Evolutionary conservation across 2,888 invertebrate genomes (phyloP).

Genomic region (Amphiduros pacificus): DNA sequence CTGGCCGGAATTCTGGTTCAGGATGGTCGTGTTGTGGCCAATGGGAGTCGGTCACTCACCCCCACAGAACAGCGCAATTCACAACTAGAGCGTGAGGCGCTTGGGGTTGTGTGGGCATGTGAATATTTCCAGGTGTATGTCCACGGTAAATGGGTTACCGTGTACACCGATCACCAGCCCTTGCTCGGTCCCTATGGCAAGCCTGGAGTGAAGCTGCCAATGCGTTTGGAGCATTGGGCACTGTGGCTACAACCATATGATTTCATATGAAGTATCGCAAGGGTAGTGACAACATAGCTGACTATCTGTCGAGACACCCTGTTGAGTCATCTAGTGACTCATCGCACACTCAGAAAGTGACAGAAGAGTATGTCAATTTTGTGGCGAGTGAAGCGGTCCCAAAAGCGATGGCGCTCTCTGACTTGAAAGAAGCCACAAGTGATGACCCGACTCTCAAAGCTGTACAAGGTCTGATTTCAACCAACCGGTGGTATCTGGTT

Average conservation of each 20-base stretch:
- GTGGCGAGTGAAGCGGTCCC: background rate
- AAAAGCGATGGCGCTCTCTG: background rate
- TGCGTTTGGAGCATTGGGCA: conserved; percentile 35
- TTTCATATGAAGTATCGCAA: conserved; percentile 25
- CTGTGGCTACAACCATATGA: conserved; percentile 27
- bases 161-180: conserved; percentile 22
- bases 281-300: conserved; percentile 27
- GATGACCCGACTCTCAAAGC: background rate
- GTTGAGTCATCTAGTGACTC: background rate
- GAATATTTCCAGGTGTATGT: conserved; percentile 22
- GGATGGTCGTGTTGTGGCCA: conserved; percentile 14
- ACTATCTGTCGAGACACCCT: background rate
- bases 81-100: conserved; percentile 29
- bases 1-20: conserved; percentile 22
- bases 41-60: conserved; percentile 22
- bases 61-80: conserved; percentile 25
- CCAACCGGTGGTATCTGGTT: too few relatives aligned
- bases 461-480: background rate
- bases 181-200: conserved; percentile 19
- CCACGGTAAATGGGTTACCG: conserved; percentile 22
- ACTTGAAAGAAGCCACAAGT: background rate
- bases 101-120: conserved; percentile 27
- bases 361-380: background rate
- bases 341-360: background rate
- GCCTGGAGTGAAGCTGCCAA: conserved; percentile 26